Base-by-base conservation (phyloP, 2,888 invertebrate species). In the Protodeltote pygarga region DNA sequence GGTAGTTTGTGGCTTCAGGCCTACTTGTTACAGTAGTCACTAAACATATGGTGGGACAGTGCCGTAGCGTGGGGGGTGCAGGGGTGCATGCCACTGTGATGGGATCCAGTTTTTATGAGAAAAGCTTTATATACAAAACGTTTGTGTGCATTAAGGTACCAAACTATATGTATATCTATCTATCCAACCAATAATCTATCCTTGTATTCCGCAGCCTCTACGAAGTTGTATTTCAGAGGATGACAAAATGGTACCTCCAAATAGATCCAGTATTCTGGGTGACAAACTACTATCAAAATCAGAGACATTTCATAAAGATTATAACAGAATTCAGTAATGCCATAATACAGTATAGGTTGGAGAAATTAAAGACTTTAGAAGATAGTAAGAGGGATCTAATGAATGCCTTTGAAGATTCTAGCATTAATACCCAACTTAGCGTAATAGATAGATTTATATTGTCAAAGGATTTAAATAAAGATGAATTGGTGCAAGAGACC, bases 231-330 rank as follows among this genome's bases (percentile, higher is more conserved):
- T 89, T 88, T 54, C 60, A 77, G 6, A 77, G 89, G 52, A 90
- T 90, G 88, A 86, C 85, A 0, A 83, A 77, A 55, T 90, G 89
- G 89, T 87, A 86, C 40, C 70, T 85, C 1, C 89, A 90, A 66
- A 80, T 89, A 6, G 75, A 84, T 6, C 85, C 84, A 0, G 34
- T 86, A 0, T 90, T 78, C 53, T 77, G 84, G 80, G 9, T 85
- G 15, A 75, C 79, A 0, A 51, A 57, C 0, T 60, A 59, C 3
- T 55, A 76, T 21, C 35, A 38, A 16, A 1, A 10, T 0, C 67
- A 73, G 10, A 79, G 75, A 23, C 32, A 49, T 0, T 82, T 77
- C 29, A 10, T 59, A 0, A 52, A 54, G 16, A 61, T 63, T 2
- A 55, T 74, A 1, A 29, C 17, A 1, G 64, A 65, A 3, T 81